A percentile compares a stretch with the other conserved stretches of the same genome.
Conservation (phyloP, 2,113 vertebrate species). For the Glaucidium brasilianum region DNA sequence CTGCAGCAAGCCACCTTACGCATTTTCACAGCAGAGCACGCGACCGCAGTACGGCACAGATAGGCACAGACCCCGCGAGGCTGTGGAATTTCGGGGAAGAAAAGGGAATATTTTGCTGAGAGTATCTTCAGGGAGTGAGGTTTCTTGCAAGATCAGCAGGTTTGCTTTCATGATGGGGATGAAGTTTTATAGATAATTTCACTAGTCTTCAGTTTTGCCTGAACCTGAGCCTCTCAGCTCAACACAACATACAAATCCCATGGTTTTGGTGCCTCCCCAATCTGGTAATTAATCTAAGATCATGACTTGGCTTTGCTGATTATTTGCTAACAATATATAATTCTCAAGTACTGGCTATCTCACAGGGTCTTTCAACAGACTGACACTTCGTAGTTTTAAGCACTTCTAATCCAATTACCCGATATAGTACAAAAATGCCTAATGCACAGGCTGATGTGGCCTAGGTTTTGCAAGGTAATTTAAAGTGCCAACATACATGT, state of each 20-base stretch:
- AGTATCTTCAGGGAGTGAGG: background rate
- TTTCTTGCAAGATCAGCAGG: background rate
- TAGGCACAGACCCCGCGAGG: background rate
- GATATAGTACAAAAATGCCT: background rate
- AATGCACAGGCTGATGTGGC: background rate
- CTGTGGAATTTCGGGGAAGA: background rate
- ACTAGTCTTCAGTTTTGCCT: background rate
- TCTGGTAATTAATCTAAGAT: background rate
- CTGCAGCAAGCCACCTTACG: background rate
- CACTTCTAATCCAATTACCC: background rate
- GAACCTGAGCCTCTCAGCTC: background rate
- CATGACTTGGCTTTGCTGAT: background rate
- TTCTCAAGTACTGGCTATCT: background rate
- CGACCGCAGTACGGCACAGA: fast-evolving
- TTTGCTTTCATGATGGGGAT: background rate
- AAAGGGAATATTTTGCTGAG: background rate
- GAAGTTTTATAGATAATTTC: background rate
- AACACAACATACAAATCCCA: background rate
- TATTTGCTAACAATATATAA: background rate
- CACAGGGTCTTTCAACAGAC: background rate
- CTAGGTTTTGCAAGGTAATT: background rate
- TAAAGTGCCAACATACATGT: background rate
- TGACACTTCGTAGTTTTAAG: background rate
- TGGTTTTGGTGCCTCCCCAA: background rate
- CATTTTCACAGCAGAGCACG: background rate